Conservation (phyloP, 2,797 vertebrate genomes). For the Myotis daubentonii region DNA sequence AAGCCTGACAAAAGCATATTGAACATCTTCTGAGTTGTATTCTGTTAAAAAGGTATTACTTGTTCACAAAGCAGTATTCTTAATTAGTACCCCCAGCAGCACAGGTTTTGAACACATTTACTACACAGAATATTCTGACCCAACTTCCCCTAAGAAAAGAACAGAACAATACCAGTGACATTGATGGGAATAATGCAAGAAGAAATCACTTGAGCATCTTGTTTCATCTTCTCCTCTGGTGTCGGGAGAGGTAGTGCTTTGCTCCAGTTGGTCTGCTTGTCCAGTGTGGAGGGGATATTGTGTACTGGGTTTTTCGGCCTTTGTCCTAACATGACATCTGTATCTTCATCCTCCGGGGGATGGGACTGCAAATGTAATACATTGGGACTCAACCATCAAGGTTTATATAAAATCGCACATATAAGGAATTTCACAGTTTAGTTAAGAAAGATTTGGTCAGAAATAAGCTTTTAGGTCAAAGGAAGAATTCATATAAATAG, state of each 20-base stretch:
- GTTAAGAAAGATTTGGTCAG: slow-evolving; percentile 72
- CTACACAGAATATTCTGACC: slow-evolving; percentile 75
- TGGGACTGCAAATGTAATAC: slow-evolving; percentile 91
- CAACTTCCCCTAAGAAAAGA: slow-evolving; percentile 78
- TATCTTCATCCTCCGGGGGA: slow-evolving; percentile 92
- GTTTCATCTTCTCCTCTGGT: slow-evolving; percentile 98
- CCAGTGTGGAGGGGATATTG: slow-evolving; percentile 97
- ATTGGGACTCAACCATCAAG: slow-evolving; percentile 81
- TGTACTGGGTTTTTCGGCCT: slow-evolving; percentile 95
- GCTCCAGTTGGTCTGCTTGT: slow-evolving; percentile 99
- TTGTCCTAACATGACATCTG: slow-evolving; percentile 94
- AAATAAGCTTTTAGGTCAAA: slow-evolving; percentile 75
- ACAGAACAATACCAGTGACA: slow-evolving; percentile 94
- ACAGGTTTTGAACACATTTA: slow-evolving; percentile 77
- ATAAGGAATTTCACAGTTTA: slow-evolving; percentile 42
- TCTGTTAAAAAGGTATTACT: slow-evolving; percentile 49
- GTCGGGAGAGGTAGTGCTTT: slow-evolving; percentile 96
- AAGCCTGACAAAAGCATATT: slow-evolving; percentile 67
- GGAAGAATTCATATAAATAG: slow-evolving; percentile 62
- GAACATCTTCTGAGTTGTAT: slow-evolving; percentile 55
- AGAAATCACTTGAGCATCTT: slow-evolving; percentile 94
- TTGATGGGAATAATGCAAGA: slow-evolving; percentile 99
- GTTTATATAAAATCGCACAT: slow-evolving; percentile 57
- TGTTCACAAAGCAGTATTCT: slow-evolving; percentile 37
- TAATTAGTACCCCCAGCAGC: background rate